Evolutionary conservation across 2,797 vertebrate genomes (phyloP), one percentile per base, ranked within the genome.

Genomic region (Acropternis orthonyx): DNA sequence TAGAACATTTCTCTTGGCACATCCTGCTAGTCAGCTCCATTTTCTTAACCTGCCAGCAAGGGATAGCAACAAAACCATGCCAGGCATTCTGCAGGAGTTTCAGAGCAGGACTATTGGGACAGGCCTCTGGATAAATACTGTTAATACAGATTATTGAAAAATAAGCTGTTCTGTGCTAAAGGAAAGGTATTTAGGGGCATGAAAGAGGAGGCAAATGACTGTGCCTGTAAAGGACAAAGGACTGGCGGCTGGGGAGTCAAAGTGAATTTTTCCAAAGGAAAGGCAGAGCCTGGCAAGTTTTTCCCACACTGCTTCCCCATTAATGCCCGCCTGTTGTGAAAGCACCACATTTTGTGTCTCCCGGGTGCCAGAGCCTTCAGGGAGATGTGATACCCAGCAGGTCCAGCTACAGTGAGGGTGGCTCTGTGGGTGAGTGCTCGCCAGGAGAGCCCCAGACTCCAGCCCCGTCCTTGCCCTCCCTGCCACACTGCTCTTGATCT

Each of bases 261-360:
- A 78, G 44, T n/a, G 36, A 46, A 20, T 95, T 92, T 95, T 87
- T 92, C 88, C 52, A 51, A 76, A 93, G 88, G 72, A 87, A 78
- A 76, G 34, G 78, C 49, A 44, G 10, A 32, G 69, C 27, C 74
- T 39, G 23, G 59, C 22, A 21, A 48, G 66, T 2, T 51, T 84
- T 85, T 61, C 27, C 63, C 71, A 9, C 72, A 10, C 14, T 0
- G 3, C 34, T 77, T 3, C 16, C 49, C 12, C 0, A 0, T 2
- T 12, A 81, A 63, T 2, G 10, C 11, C 52, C 28, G 55, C 12
- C 61, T 21, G 79, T 11, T 3, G 4, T 37, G 41, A 69, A 59
- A 71, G 52, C 66, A 58, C 11, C 41, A 1, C 51, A 11, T 43
- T 62, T 11, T 30, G 71, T 63, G 68, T 26, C 39, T 16, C 49